Evolutionary conservation across 2,888 invertebrate genomes (phyloP).

Genomic region (Nebria brevicollis): DNA sequence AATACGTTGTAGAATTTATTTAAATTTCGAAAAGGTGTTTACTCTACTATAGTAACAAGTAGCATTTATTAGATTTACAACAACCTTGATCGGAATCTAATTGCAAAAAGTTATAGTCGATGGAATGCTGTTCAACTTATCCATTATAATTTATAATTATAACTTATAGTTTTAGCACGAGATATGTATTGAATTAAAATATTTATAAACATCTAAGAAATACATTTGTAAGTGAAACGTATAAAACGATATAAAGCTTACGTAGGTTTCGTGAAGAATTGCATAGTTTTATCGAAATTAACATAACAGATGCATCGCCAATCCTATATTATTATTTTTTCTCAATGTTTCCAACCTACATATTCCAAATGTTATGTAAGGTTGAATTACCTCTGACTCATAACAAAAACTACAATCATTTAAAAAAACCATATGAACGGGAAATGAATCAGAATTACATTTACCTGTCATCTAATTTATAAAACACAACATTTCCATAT

Average conservation of each 20-base stretch:
- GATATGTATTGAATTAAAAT: no score
- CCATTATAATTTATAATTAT: no score
- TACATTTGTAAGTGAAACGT: not conserved
- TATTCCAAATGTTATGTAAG: not conserved
- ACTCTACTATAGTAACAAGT: no score
- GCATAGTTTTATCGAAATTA: not conserved
- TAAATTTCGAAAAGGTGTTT: no score
- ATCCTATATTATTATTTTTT: not conserved
- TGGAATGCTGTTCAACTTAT: no score
- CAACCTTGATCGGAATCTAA: no score
- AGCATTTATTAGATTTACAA: no score
- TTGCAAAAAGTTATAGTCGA: no score
- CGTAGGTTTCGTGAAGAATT: not conserved
- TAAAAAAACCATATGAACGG: not conserved
- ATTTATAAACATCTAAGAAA: no score
- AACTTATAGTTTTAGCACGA: no score
- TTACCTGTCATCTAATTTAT: not conserved
- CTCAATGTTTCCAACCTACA: not conserved
- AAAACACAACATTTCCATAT: not conserved
- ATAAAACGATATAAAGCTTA: not conserved
- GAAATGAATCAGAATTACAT: not conserved
- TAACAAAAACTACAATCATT: not conserved
- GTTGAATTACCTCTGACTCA: not conserved
- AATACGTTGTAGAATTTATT: no score
- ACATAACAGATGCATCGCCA: constrained; percentile 1